These are phyloP conservation scores for Platysternon megacephalum DNA, from an alignment of 2,113 vertebrate species.

Conservation along the genomic window DNA sequence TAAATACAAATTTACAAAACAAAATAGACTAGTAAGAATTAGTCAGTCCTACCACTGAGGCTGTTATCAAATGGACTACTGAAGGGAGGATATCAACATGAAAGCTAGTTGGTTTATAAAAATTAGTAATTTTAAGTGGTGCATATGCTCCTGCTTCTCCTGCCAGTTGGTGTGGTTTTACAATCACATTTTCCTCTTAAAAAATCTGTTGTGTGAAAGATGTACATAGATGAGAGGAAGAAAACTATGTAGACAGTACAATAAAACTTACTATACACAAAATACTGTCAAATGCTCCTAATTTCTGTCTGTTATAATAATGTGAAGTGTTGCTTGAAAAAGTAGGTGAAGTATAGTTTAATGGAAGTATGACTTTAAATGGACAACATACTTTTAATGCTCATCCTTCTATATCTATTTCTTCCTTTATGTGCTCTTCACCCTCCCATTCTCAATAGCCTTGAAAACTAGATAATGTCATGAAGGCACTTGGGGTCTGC, in stretches of 20 bases:
- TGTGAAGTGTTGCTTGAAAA: not conserved
- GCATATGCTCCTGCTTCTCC: accelerated
- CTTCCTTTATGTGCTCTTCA: not conserved
- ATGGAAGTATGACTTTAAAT: not conserved
- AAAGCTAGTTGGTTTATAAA: not conserved
- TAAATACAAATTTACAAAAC: not conserved
- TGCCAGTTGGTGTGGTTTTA: not conserved
- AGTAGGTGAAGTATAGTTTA: not conserved
- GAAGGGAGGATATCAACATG: accelerated
- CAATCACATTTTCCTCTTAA: not conserved
- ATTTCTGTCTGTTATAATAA: accelerated
- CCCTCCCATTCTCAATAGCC: not conserved
- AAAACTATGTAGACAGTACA: accelerated
- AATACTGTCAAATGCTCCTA: accelerated
- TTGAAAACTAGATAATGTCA: not conserved
- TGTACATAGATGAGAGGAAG: accelerated
- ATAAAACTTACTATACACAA: accelerated
- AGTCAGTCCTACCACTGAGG: not conserved
- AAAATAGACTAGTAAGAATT: not conserved
- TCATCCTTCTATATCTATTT: not conserved
- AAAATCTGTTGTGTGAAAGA: not conserved
- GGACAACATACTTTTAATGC: not conserved
- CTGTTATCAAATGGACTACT: accelerated
- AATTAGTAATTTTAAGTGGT: accelerated
- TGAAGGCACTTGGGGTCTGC: not conserved